phyloP scores from a whole-genome alignment of 2,113 vertebrate genomes.

The Fukomys damarensis region DNA sequence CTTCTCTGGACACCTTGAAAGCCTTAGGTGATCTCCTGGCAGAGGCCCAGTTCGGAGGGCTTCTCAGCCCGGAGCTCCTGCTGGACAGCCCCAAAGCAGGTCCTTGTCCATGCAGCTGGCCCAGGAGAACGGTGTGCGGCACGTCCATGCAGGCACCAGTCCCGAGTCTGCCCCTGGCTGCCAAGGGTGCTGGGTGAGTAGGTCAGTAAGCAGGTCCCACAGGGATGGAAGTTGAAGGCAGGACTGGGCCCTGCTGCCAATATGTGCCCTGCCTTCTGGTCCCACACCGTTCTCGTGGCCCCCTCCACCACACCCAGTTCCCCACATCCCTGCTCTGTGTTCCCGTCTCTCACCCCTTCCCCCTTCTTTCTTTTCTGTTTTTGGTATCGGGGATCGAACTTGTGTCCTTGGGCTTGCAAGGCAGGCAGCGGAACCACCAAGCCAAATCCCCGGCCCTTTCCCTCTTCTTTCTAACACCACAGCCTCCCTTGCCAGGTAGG shows the following conservation, averaged over 20 bases:
- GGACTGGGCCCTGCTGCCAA: no score
- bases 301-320: rapidly evolving
- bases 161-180: neutral
- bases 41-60: rapidly evolving
- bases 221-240: neutral
- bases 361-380: neutral
- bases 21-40: neutral
- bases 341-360: neutral
- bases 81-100: no score
- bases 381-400: no score
- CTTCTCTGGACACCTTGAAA: neutral
- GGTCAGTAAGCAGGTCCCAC: neutral
- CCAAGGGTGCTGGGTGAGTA: neutral
- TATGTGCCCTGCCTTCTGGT: neutral
- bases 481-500: neutral
- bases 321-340: neutral
- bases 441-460: no score
- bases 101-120: neutral
- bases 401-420: no score
- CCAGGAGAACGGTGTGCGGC: neutral
- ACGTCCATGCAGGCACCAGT: rapidly evolving
- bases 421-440: no score
- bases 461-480: neutral
- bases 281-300: no score
- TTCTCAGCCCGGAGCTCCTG: neutral